Evolutionary conservation across 1,140 invertebrate genomes (phyloP).

Genomic region (Lepidurus arcticus): DNA sequence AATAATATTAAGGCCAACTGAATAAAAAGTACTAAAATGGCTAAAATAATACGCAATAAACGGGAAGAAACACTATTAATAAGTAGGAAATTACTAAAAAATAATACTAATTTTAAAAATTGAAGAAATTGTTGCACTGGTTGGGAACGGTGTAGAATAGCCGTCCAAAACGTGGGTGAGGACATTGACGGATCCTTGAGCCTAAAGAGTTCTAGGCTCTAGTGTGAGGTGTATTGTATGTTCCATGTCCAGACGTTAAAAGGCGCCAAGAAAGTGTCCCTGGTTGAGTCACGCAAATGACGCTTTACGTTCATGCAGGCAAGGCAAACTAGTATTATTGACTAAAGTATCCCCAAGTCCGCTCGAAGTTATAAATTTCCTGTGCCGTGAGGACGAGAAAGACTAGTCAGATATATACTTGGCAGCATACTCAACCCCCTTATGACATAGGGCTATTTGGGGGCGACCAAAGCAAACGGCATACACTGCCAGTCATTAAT

Average conservation of each 20-base stretch:
- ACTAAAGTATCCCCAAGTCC: neutral
- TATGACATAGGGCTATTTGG: constrained; percentile 9
- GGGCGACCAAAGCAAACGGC: constrained; percentile 16
- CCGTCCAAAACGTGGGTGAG: too few species aligned
- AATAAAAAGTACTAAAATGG: too few species aligned
- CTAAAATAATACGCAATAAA: too few species aligned
- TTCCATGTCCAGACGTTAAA: neutral
- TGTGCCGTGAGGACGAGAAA: constrained; percentile 9
- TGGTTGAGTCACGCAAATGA: neutral
- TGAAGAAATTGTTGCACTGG: too few species aligned
- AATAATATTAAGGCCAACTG: too few species aligned
- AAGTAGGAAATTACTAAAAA: too few species aligned
- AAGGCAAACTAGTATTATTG: neutral
- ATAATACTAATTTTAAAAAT: too few species aligned
- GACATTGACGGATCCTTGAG: neutral
- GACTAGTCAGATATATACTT: constrained; percentile 13
- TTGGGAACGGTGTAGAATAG: too few species aligned
- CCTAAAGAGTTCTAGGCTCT: neutral
- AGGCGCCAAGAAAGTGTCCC: neutral
- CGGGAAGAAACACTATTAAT: too few species aligned
- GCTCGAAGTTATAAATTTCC: neutral
- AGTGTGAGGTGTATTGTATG: neutral
- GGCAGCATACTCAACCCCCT: constrained; percentile 1
- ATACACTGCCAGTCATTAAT: neutral
- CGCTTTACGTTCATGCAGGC: neutral